Evolutionary conservation across 2,888 invertebrate species (phyloP).

Genomic region (Hypercompe scribonia): DNA sequence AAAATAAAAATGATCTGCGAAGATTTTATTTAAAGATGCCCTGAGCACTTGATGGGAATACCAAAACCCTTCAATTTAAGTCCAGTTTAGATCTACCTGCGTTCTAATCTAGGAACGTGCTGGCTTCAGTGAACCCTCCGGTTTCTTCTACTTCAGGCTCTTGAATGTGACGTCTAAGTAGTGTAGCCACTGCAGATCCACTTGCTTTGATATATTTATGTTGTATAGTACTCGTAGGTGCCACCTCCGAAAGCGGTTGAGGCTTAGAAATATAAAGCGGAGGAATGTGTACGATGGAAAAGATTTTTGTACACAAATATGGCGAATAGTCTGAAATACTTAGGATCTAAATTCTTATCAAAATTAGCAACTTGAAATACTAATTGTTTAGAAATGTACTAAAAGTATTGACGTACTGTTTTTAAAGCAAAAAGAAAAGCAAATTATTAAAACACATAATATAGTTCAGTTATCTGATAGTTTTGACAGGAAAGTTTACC

Average conservation of each 20-base stretch:
- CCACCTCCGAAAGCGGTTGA: constrained; percentile 27
- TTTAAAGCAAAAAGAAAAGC: too few relatives aligned
- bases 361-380: too few relatives aligned
- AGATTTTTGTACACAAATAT: background rate
- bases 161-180: constrained; percentile 46
- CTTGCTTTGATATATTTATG: constrained; percentile 51
- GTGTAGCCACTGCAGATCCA: constrained; percentile 25
- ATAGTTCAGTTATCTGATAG: too few relatives aligned
- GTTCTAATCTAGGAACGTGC: constrained; percentile 50
- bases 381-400: too few relatives aligned
- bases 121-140: constrained; percentile 25
- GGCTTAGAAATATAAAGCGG: constrained; percentile 29
- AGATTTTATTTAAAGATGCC: constrained; percentile 49
- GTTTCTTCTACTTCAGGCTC: constrained; percentile 40
- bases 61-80: constrained; percentile 51
- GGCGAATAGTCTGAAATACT: too few relatives aligned
- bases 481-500: too few relatives aligned
- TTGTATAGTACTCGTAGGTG: constrained; percentile 32
- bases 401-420: too few relatives aligned
- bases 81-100: constrained; percentile 45
- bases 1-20: constrained; percentile 33
- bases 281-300: background rate
- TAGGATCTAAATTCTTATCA: too few relatives aligned
- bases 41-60: constrained; percentile 33
- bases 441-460: too few relatives aligned